Conservation (phyloP, 2,797 vertebrate genomes). For the Kryptolebias ocellatus region DNA sequence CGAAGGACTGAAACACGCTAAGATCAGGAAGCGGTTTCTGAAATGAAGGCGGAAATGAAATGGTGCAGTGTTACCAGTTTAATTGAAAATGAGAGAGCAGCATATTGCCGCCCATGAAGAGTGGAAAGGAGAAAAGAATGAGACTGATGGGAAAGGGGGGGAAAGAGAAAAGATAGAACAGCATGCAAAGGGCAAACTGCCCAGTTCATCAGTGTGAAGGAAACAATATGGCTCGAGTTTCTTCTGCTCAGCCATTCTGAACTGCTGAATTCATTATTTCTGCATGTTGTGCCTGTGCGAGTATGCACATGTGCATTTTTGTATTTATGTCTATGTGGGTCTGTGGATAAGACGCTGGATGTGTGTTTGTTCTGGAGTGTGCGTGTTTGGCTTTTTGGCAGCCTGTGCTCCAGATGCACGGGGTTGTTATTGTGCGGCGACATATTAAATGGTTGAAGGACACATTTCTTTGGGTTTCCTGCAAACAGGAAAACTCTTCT, state of each 20-base stretch:
- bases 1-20: constrained; percentile 65
- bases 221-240: constrained; percentile 78
- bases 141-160: constrained; percentile 46
- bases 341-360: constrained; percentile 33
- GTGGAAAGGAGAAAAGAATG: constrained; percentile 45
- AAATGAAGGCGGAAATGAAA: constrained; percentile 73
- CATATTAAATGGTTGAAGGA: constrained; percentile 87
- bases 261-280: constrained; percentile 70
- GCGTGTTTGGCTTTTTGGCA: constrained; percentile 70
- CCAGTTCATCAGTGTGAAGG: constrained; percentile 72
- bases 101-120: constrained; percentile 49
- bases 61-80: constrained; percentile 58
- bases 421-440: constrained; percentile 84
- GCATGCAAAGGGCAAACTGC: constrained; percentile 69
- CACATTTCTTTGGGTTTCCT: constrained; percentile 86
- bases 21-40: constrained; percentile 76
- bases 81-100: constrained; percentile 68
- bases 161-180: constrained; percentile 52
- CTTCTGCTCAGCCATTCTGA: constrained; percentile 71
- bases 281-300: constrained; percentile 44
- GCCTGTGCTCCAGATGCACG: constrained; percentile 84
- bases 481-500: constrained; percentile 81
- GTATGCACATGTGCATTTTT: constrained; percentile 43
- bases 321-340: constrained; percentile 38
- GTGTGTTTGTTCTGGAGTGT: constrained; percentile 59